Evolutionary conservation across 2,113 vertebrate species (phyloP).

Genomic region (Circaetus gallicus): DNA sequence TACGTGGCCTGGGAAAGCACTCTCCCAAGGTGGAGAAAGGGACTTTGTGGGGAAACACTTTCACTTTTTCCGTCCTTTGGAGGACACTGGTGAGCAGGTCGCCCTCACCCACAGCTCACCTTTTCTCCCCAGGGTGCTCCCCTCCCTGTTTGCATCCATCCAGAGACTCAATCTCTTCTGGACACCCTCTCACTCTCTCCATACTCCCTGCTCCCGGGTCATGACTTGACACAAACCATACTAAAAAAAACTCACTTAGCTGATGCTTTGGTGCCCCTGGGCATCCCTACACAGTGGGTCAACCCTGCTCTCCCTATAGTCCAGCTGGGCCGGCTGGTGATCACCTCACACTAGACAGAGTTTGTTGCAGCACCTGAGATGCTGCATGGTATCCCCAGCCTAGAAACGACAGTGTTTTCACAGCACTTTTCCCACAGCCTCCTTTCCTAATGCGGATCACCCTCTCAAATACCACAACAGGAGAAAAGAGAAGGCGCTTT

Average conservation of each 20-base stretch:
- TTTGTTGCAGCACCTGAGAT: not conserved
- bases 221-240: not conserved
- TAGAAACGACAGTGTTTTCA: not conserved
- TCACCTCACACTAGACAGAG: not conserved
- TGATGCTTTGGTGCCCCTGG: not conserved
- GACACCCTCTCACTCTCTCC: not conserved
- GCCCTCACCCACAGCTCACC: not conserved
- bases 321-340: not conserved
- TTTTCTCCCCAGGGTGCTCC: not conserved
- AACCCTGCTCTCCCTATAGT: not conserved
- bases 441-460: not conserved
- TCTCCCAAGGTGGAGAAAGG: not conserved
- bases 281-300: not conserved
- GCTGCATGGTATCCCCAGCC: not conserved
- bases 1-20: not conserved
- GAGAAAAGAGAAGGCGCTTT: not conserved
- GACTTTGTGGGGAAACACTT: not conserved
- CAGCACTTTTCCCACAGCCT: not conserved
- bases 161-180: not conserved
- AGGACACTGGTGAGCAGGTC: not conserved
- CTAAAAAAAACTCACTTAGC: not conserved
- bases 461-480: not conserved
- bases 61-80: not conserved
- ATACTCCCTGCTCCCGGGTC: not conserved
- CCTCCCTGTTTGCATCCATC: not conserved